Base-by-base conservation (phyloP, 1,140 invertebrate species). In the Eumaeus atala region DNA sequence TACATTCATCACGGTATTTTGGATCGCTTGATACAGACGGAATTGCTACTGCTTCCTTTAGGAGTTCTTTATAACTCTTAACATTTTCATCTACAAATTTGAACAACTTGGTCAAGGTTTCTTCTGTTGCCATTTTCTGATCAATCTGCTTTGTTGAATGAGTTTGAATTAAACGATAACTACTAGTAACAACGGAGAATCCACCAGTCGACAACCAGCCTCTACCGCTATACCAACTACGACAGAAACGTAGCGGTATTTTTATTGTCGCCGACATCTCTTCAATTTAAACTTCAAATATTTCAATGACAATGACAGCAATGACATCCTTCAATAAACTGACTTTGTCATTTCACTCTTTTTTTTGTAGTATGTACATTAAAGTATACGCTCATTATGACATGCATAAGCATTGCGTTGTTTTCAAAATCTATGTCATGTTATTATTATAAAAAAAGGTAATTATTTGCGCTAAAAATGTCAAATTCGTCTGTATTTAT, bases 21-120 rank as follows among this genome's bases (percentile, higher is more conserved):
- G 92, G 91, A 93, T 93, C 95, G 76, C 94, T 93, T n/a, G 97
- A 99, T 7, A 99, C 96, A 36, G 97, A 98, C 72, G 95, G 93
- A 70, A 99, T 99, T 3, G 93, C 95, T 34, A 99, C 97, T 21
- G 93, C 95, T 73, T 98, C 94, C 56, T 90, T 90, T 38, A 99
- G 88, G 59, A 92, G 91, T 36, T 93, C 82, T 59, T 98, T 95
- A 77, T 95, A 99, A 28, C 91, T 89, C 11, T 79, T 66, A 76
- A 93, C 91, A 67, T 97, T 92, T n/a, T 89, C 73, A 73, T 97
- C 95, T 55, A 98, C 92, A 69, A 93, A 91, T 10, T 94, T 95
- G 68, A 76, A 89, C 64, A 86, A 68, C 66, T 74, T 60, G 14
- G 84, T 74, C 52, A 87, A 69, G 51, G 54, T 66, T 66, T 77